These are phyloP conservation scores for Sebastes ruberrimus DNA, from an alignment of 2,797 vertebrate genomes.

Conservation along the genomic window DNA sequence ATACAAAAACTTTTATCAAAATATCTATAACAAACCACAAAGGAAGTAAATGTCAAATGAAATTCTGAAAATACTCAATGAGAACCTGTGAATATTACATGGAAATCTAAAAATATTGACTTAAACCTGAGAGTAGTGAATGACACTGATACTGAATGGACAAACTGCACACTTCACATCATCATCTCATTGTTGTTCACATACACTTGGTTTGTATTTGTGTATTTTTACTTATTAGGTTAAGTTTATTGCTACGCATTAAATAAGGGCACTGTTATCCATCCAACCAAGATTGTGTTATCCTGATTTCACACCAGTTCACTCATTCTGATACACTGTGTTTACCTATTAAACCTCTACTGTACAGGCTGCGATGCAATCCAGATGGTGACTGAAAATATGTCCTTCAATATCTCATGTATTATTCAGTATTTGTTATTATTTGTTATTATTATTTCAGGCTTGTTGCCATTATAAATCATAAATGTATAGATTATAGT, in stretches of 20 bases:
- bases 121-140: background rate
- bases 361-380: background rate
- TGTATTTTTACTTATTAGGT: background rate
- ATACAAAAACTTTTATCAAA: background rate
- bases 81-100: background rate
- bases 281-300: background rate
- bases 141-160: background rate
- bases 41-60: background rate
- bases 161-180: background rate
- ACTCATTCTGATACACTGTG: background rate
- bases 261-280: background rate
- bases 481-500: background rate
- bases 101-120: background rate
- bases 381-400: background rate
- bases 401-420: background rate
- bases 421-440: background rate
- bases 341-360: background rate
- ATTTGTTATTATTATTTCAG: too few species aligned
- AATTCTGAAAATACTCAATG: background rate
- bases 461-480: background rate
- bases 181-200: background rate
- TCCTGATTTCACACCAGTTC: background rate
- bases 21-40: background rate
- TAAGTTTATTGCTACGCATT: background rate
- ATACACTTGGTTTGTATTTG: background rate